These are phyloP conservation scores for Priocnemis perturbator DNA, from an alignment of 2,888 invertebrate species.

Conservation along the genomic window DNA sequence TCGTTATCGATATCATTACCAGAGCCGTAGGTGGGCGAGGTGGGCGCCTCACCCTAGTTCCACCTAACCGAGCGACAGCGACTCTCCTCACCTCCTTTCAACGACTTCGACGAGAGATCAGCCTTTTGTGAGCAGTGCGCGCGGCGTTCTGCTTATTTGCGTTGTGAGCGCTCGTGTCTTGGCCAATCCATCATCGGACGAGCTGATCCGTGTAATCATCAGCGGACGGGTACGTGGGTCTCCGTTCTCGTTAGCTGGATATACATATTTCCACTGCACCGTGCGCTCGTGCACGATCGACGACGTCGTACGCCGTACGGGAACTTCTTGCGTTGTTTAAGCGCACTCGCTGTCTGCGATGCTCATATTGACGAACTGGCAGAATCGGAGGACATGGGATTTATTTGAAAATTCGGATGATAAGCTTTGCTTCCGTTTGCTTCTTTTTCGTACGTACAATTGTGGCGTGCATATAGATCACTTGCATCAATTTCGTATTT, in stretches of 20 bases:
- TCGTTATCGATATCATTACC: slow-evolving; percentile 62
- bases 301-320: too few relatives aligned
- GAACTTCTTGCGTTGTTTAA: too few relatives aligned
- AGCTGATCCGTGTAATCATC: slow-evolving; percentile 54
- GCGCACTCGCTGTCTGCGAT: background rate
- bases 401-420: too few relatives aligned
- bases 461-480: too few relatives aligned
- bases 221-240: slow-evolving; percentile 17
- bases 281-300: too few relatives aligned
- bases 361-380: background rate
- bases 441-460: too few relatives aligned
- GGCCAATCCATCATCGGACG: slow-evolving; percentile 57
- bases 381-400: background rate
- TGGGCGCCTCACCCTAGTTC: slow-evolving; percentile 37
- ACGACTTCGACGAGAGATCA: slow-evolving; percentile 6
- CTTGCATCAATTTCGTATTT: too few relatives aligned
- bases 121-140: too few relatives aligned
- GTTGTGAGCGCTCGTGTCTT: slow-evolving; percentile 12
- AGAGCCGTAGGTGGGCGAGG: slow-evolving; percentile 55
- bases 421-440: too few relatives aligned
- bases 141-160: too few relatives aligned
- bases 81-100: slow-evolving; percentile 47
- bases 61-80: slow-evolving; percentile 45
- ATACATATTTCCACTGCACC: background rate
- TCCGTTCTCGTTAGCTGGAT: slow-evolving; percentile 9